phyloP scores from a whole-genome alignment of 2,113 vertebrate genomes.

The Canis aureus region DNA sequence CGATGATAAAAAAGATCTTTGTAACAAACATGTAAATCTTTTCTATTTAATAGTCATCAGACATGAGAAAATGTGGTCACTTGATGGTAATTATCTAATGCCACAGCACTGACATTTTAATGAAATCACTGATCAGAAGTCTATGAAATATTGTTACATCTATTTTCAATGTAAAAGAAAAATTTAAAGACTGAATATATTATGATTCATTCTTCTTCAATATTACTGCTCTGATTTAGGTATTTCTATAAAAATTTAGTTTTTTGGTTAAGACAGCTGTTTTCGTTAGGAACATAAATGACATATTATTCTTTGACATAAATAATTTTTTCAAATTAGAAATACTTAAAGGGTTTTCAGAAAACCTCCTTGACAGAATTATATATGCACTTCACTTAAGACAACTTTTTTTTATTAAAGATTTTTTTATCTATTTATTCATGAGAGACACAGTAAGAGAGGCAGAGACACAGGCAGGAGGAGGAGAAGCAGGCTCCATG shows the following conservation, averaged over 20 bases:
- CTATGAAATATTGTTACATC: neutral
- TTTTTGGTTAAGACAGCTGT: neutral
- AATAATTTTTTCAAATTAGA: neutral
- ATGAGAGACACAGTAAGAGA: too few relatives aligned
- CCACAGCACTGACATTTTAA: constrained; percentile 25
- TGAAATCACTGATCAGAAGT: neutral
- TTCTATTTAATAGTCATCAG: neutral
- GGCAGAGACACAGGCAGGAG: too few relatives aligned
- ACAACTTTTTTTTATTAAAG: too few relatives aligned
- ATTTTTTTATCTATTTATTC: too few relatives aligned
- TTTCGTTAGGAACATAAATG: neutral
- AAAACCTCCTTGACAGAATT: constrained; percentile 35
- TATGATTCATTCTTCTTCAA: constrained; percentile 22
- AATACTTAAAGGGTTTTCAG: constrained; percentile 43
- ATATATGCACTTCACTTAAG: neutral
- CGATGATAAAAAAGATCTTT: neutral
- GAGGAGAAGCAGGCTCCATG: too few relatives aligned
- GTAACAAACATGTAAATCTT: neutral
- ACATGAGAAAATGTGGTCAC: neutral
- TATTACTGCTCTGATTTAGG: neutral
- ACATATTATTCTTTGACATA: constrained; percentile 12
- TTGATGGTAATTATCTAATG: neutral
- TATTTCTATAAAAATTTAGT: constrained; percentile 31
- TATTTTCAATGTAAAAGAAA: constrained; percentile 48
- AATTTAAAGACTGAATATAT: neutral